These are phyloP conservation scores for Tokudaia muenninki DNA, from an alignment of 2,797 vertebrate species.

Conservation along the genomic window DNA sequence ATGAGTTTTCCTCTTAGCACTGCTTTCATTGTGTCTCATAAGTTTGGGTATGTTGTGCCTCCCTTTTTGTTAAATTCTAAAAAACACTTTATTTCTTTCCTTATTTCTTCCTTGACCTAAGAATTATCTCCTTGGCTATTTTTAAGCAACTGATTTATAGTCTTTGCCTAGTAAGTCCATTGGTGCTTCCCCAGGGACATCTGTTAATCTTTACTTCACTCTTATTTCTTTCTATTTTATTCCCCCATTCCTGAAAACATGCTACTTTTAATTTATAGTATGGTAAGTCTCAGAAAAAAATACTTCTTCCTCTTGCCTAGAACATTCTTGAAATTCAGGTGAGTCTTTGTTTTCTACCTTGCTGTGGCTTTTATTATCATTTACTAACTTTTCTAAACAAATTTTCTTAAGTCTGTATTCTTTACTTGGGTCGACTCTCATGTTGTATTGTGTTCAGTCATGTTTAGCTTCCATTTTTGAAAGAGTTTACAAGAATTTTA, in stretches of 20 bases:
- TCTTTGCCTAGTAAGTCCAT: neutral
- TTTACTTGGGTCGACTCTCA: neutral
- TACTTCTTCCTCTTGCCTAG: neutral
- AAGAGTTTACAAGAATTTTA: neutral
- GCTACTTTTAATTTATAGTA: neutral
- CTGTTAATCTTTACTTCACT: neutral
- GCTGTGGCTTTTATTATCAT: neutral
- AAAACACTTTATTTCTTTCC: too few species aligned
- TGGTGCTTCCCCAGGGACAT: neutral
- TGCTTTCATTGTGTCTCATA: too few species aligned
- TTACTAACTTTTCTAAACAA: neutral
- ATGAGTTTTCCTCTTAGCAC: too few species aligned
- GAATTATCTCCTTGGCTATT: neutral
- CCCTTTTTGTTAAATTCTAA: too few species aligned
- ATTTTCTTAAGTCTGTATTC: neutral
- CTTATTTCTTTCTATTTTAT: neutral
- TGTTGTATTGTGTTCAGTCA: neutral
- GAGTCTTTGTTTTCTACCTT: neutral
- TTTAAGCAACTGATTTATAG: neutral
- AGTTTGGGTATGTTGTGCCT: too few species aligned
- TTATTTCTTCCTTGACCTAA: too few species aligned
- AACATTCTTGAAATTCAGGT: neutral
- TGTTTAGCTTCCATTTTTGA: neutral
- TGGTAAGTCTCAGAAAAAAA: neutral
- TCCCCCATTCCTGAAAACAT: neutral